A percentile compares a stretch with the other conserved stretches of the same genome.
These are phyloP conservation scores for Mongoloraphidia duomilia DNA, from an alignment of 2,888 invertebrate genomes.

Conservation along the genomic window DNA sequence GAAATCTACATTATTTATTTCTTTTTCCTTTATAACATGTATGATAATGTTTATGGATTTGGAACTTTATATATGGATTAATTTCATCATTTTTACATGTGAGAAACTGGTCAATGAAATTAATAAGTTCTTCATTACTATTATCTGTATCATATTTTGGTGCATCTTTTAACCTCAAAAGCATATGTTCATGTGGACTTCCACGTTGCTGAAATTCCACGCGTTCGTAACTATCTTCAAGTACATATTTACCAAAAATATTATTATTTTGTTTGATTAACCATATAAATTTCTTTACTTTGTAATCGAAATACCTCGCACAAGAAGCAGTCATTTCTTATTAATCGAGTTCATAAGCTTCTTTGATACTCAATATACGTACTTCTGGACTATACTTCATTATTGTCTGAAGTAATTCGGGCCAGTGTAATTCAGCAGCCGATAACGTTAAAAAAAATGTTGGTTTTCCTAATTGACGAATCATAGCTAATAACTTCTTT, in stretches of 20 bases:
- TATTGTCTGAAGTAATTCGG: slow-evolving; percentile 10
- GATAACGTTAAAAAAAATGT: slow-evolving; percentile 14
- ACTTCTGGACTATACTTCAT: neutral
- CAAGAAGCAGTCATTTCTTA: slow-evolving; percentile 16
- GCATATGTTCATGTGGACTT: slow-evolving; percentile 12
- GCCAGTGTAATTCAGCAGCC: slow-evolving; percentile 12
- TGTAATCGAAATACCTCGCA: slow-evolving; percentile 11
- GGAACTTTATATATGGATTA: slow-evolving; percentile 12
- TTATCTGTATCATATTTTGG: slow-evolving; percentile 4
- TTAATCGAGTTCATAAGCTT: slow-evolving; percentile 8
- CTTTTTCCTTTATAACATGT: slow-evolving; percentile 13
- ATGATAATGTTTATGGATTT: slow-evolving; percentile 13
- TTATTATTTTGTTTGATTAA: slow-evolving; percentile 5
- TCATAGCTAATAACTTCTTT: slow-evolving; percentile 14
- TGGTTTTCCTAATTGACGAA: slow-evolving; percentile 13
- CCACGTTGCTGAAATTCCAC: slow-evolving; percentile 18
- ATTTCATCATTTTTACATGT: slow-evolving; percentile 14
- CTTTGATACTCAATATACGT: slow-evolving; percentile 3
- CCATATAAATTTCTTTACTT: slow-evolving; percentile 8
- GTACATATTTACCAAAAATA: slow-evolving; percentile 9
- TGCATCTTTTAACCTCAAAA: slow-evolving; percentile 12
- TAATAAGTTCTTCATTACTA: slow-evolving; percentile 1
- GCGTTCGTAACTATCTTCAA: slow-evolving; percentile 11
- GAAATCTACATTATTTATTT: slow-evolving; percentile 13
- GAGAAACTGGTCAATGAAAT: slow-evolving; percentile 13